Evolutionary conservation across 2,888 invertebrate species (phyloP), one percentile per base, ranked within the genome.

Genomic region (Deilephila elpenor): DNA sequence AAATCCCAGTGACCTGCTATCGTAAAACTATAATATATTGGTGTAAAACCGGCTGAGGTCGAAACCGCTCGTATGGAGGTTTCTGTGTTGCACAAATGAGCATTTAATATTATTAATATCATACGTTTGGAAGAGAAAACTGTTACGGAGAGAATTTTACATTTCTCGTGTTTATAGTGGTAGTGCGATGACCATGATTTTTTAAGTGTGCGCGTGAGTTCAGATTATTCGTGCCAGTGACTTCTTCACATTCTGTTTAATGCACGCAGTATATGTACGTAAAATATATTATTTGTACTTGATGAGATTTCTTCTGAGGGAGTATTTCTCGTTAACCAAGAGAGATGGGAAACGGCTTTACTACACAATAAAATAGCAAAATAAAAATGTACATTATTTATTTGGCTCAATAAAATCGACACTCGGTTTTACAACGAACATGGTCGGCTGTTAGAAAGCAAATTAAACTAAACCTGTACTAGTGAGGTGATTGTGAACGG

Each of bases 1-100:
- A 62, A 86, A 88, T 81, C 84, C 86, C 79, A 87, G 84, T 91
- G 86, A 89, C 89, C 89, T 82, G 81, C 78, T 85, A 88, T 82
- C 80, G 79, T 86, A 82, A 85, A 82, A 87, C 51, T 70, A 70
- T 70, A 61, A 62, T 71, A 73, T 71, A 56, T 82, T 82, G 77
- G 78, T 77, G 84, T 82, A 86, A 86, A 91, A 91, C 90, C 86
- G 85, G 90, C 84, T 82, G 72, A 75, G 80, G 82, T 56, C 62
- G 20, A 71, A 77, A 80, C 78, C 82, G 76, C 78, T 77, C 75
- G 78, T 82, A 87, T 86, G 81, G 86, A 88, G 88, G 88, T 89
- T 86, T 88, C 83, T 89, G 78, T 81, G 78, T 71, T 81, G 79
- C 79, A 77, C 75, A 67, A 73, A 73, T 67, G 67, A 73, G 64